phyloP scores from a whole-genome alignment of 2,888 invertebrate species.

The Pollenia labialis region DNA sequence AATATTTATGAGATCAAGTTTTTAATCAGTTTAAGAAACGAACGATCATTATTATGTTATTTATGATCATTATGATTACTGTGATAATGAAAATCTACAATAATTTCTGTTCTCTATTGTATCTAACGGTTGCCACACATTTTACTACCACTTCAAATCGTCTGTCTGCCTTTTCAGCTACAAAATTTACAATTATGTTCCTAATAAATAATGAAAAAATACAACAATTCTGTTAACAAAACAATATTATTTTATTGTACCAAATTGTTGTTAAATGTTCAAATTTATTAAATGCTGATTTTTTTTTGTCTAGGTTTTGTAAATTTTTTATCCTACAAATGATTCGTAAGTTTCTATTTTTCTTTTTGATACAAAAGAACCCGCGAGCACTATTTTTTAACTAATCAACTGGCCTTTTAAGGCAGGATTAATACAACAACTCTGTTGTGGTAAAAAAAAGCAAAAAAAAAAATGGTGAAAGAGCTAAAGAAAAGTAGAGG shows the following conservation, averaged over 20 bases:
- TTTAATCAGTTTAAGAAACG: conserved; percentile 65
- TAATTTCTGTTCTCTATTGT: conserved; percentile 36
- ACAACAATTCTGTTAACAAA: conserved; percentile 66
- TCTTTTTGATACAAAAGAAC: conserved; percentile 47
- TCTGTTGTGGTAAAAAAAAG: conserved; percentile 18
- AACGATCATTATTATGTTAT: conserved; percentile 52
- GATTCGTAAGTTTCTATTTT: conserved; percentile 44
- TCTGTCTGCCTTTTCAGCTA: conserved; percentile 31
- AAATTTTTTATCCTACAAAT: conserved; percentile 39
- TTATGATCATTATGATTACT: conserved; percentile 48
- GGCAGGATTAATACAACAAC: conserved; percentile 58
- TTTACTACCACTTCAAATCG: conserved; percentile 48
- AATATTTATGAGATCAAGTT: conserved; percentile 70
- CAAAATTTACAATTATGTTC: conserved; percentile 61
- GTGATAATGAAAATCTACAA: conserved; percentile 45
- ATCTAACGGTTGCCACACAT: conserved; percentile 63
- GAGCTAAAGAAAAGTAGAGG: neutral
- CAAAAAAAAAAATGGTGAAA: conserved; percentile 8
- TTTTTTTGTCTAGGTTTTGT: conserved; percentile 24
- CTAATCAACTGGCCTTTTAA: conserved; percentile 67
- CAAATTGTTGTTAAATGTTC: conserved; percentile 66
- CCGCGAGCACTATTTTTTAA: conserved; percentile 61
- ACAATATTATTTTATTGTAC: conserved; percentile 66
- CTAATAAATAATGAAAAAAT: conserved; percentile 56
- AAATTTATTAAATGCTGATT: conserved; percentile 75